These are phyloP conservation scores for Thalassaphorura encarpata DNA, from an alignment of 1,140 invertebrate genomes.

Conservation along the genomic window DNA sequence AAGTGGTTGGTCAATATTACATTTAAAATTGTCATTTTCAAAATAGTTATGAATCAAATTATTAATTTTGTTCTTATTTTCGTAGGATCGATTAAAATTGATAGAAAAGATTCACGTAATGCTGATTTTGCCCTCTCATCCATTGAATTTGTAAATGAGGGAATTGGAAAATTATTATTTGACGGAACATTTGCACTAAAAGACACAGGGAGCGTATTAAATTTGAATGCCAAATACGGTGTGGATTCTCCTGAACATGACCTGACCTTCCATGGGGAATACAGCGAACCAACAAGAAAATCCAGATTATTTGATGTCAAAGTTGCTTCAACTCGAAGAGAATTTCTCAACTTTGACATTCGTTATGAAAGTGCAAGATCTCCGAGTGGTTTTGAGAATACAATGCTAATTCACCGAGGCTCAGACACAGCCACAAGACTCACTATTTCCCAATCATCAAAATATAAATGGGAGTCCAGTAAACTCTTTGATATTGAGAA, in stretches of 20 bases:
- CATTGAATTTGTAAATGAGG: conserved; percentile 6
- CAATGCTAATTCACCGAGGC: conserved; percentile 10
- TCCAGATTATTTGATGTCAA: conserved; percentile 14
- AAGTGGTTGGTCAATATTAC: no score
- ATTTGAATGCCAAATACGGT: conserved; percentile 35
- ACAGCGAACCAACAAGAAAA: conserved; percentile 37
- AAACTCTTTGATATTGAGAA: conserved; percentile 2
- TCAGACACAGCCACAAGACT: conserved; percentile 9
- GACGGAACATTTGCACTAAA: conserved; percentile 38
- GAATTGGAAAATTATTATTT: conserved; percentile 30
- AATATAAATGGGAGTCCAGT: conserved; percentile 1
- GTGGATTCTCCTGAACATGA: conserved; percentile 44
- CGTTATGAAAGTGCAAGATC: conserved; percentile 14
- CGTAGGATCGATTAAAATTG: conserved; percentile 37
- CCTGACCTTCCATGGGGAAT: conserved; percentile 40
- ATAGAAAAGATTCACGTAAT: conserved; percentile 41
- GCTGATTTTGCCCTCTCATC: not conserved
- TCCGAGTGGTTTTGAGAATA: conserved; percentile 13
- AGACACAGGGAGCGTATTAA: conserved; percentile 24
- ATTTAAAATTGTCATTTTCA: no score
- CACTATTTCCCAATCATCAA: conserved; percentile 4
- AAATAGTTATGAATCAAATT: no score
- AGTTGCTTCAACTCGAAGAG: conserved; percentile 36
- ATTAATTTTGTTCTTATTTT: no score
- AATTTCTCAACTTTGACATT: conserved; percentile 46